Evolutionary conservation across 1,140 invertebrate genomes (phyloP), one percentile per base, ranked within the genome.

Genomic region (Hermetia illucens): DNA sequence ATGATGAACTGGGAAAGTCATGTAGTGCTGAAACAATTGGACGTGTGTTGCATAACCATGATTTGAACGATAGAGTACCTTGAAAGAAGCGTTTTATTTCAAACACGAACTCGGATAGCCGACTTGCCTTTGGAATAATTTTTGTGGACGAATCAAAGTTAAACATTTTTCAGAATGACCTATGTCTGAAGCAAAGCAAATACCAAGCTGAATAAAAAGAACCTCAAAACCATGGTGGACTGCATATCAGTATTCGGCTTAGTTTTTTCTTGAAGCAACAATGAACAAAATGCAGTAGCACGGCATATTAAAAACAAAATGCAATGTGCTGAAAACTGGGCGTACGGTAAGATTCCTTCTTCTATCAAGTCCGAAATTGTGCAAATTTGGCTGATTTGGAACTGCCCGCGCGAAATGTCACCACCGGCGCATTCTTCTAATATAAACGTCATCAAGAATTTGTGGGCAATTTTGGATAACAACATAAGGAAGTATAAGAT

Each of bases 111-210:
- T 4, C 4, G 20, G 13, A 15, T 15, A 9, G 35, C 2, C 36
- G 36, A 2, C 20, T 34, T n/a, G 30, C 20, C 25, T 43, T 38
- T 10, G 41, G 27, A 5, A 32, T 44, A 0, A 38, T 44, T 9
- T 44, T 41, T 20, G n/a, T 29, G 18, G 43, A 44, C 22, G 36
- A 44, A 15, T 41, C 32, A 3, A 41, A 44, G 13, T 44, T 38
- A 5, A 44, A 41, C 22, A 17, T 41, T 6, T 41, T 41, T 25
- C 17, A 33, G 39, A 2, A 32, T 16, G 20, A 5, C 16, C 5
- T 43, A 37, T 24, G 38, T 40, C 9, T 38, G 20, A 31, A 29
- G 42, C n/a, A 6, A 36, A 4, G 13, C 42, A 3, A 43, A 40
- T 25, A 33, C 41, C 2, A 33, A 34, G 32, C 37, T 41, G 13